Base-by-base conservation (phyloP, 2,888 invertebrate genomes). In the Dioctria linearis region DNA sequence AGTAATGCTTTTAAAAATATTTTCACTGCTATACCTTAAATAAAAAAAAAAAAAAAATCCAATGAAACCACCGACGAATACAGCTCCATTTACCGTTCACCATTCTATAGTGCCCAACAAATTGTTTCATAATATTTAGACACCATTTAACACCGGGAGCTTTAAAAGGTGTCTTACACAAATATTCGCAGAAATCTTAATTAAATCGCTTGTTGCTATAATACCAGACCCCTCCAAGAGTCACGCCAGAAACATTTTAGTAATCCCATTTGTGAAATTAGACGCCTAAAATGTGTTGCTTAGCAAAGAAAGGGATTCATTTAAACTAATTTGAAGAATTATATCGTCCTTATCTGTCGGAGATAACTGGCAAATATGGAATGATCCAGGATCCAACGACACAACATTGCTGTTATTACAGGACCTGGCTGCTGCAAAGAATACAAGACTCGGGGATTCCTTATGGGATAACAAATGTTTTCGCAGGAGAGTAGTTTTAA, bases 241-340 rank as follows among this genome's bases (percentile, higher is more conserved):
- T n/a, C 51, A 46, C n/a, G 67, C 25, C 67, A 46, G 51, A 6
- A 51, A 51, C 69, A 51, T 69, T 51, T 51, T 13, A 39, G 54
- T 69, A 73, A 73, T 73, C 57, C 73, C 73, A 73, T 73, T 73
- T 73, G 57, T 57, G 73, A 73, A 73, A 73, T 73, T 73, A 73
- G 57, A 73, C 59, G 73, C 73, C 73, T 57, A 73, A 71, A 73
- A 73, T 73, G 59, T 61, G 37, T 61, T 39, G 61, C 37, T 39
- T 5, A n/a, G 61, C 11, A 25, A 39, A 25, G 61, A 61, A 61
- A 61, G 61, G 61, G 61, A 61, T 73, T 73, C 73, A 59, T 73
- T 73, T 57, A 51, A 73, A 73, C 73, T 73, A 73, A 73, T 73
- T 73, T 73, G 73, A 73, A 73, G 73, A 73, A 59, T 73, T 73